Percentiles rank a stretch among this genome's conserved stretches.
Evolutionary conservation across 2,113 vertebrate genomes (phyloP).

Genomic region (Mionectes macconnelli): DNA sequence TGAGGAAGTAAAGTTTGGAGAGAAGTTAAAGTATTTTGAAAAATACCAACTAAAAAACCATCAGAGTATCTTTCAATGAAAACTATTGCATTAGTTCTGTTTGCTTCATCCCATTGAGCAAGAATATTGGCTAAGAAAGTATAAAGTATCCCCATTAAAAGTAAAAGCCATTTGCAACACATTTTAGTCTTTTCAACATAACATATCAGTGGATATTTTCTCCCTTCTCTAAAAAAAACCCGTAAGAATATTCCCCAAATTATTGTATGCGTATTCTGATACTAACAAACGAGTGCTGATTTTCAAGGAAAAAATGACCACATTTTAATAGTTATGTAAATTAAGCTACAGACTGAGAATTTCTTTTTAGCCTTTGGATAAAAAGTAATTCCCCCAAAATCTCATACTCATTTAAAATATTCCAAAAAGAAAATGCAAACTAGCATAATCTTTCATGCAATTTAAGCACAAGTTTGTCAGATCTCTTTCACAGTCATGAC

Average conservation of each 20-base stretch:
- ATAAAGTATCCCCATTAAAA: neutral
- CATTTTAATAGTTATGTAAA: neutral
- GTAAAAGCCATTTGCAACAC: neutral
- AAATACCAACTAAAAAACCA: neutral
- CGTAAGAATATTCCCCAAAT: neutral
- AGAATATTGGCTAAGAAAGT: neutral
- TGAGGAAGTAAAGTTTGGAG: neutral
- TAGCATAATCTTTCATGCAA: neutral
- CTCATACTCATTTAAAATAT: neutral
- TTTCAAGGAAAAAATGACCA: neutral
- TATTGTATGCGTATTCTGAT: rapidly evolving
- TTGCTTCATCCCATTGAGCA: neutral
- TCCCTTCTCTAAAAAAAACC: neutral
- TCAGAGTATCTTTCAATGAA: neutral
- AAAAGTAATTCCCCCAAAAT: neutral
- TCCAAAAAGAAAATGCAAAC: neutral
- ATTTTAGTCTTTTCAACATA: neutral
- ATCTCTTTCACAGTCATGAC: neutral
- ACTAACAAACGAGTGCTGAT: neutral
- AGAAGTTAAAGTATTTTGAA: neutral
- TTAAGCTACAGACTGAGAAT: neutral
- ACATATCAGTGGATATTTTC: neutral
- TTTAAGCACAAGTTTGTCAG: neutral
- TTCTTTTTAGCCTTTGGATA: neutral
- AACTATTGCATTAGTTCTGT: neutral